Evolutionary conservation across 2,888 invertebrate genomes (phyloP).

Genomic region (Chloroclystis v-ata): DNA sequence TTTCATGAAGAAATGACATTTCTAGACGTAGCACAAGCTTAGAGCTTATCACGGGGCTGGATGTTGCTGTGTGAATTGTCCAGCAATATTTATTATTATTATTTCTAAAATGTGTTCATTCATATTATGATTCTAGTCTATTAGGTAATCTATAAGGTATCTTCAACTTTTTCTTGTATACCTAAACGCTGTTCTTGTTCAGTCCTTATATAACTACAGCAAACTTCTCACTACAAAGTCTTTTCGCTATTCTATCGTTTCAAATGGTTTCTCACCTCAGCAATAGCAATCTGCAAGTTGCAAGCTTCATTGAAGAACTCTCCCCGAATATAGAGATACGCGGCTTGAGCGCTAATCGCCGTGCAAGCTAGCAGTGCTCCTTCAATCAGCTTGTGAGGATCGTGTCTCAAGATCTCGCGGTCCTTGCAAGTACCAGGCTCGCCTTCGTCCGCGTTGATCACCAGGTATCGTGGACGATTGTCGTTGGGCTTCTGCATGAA

Average conservation of each 20-base stretch:
- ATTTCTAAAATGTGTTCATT: too few species aligned
- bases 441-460: conserved; percentile 99
- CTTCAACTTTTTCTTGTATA: too few species aligned
- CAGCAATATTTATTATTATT: too few species aligned
- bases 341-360: conserved; percentile 98
- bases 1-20: too few species aligned
- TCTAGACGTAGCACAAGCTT: too few species aligned
- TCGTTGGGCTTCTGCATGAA: conserved; percentile 99
- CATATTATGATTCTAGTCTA: too few species aligned
- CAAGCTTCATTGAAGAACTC: conserved; percentile 99
- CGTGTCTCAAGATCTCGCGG: conserved; percentile 98
- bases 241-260: not conserved
- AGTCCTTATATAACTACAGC: too few species aligned
- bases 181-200: too few species aligned
- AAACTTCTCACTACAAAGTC: too few species aligned
- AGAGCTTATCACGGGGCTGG: too few species aligned
- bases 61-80: too few species aligned
- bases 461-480: conserved; percentile 97
- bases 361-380: conserved; percentile 96
- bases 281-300: conserved; percentile 97
- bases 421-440: conserved; percentile 99
- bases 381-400: conserved; percentile 97
- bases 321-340: conserved; percentile 99
- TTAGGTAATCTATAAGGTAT: too few species aligned
- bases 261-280: conserved; percentile 83